A percentile compares a stretch with the other conserved stretches of the same genome.
phyloP scores from a whole-genome alignment of 2,888 invertebrate species.

The Eupsilia transversa region DNA sequence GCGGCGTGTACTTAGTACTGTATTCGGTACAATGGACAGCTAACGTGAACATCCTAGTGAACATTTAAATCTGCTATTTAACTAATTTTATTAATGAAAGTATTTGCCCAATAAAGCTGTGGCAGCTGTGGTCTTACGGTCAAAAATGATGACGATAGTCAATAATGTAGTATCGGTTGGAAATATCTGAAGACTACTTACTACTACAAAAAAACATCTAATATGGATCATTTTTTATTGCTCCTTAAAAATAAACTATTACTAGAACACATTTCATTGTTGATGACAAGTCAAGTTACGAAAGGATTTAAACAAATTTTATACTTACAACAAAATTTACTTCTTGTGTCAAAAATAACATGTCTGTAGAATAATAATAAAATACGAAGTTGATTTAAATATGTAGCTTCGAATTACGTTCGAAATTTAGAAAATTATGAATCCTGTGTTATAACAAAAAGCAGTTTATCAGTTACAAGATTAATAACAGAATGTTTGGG shows the following conservation, averaged over 20 bases:
- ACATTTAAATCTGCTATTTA: too few species aligned
- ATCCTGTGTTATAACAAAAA: conserved; percentile 3
- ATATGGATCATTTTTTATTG: conserved; percentile 60
- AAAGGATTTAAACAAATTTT: conserved; percentile 33
- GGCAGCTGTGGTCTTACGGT: too few species aligned
- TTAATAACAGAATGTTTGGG: conserved; percentile 11
- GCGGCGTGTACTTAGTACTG: too few species aligned
- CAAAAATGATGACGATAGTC: background rate
- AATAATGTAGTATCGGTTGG: background rate
- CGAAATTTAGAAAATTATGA: conserved; percentile 29
- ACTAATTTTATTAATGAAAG: background rate
- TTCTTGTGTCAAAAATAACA: conserved; percentile 31
- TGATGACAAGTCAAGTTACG: conserved; percentile 35
- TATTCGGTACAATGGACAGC: too few species aligned
- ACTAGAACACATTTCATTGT: conserved; percentile 54
- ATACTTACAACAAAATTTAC: conserved; percentile 34
- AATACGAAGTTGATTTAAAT: conserved; percentile 34
- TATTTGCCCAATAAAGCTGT: background rate
- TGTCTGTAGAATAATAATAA: conserved; percentile 22
- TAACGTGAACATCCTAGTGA: too few species aligned
- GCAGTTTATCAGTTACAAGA: conserved; percentile 12
- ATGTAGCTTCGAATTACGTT: conserved; percentile 37
- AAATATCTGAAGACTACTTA: background rate
- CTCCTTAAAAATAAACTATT: conserved; percentile 58
- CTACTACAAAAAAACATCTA: background rate